Evolutionary conservation across 92 coral and sea anemone species (phyloP).

Genomic region (Porites cylindrica): DNA sequence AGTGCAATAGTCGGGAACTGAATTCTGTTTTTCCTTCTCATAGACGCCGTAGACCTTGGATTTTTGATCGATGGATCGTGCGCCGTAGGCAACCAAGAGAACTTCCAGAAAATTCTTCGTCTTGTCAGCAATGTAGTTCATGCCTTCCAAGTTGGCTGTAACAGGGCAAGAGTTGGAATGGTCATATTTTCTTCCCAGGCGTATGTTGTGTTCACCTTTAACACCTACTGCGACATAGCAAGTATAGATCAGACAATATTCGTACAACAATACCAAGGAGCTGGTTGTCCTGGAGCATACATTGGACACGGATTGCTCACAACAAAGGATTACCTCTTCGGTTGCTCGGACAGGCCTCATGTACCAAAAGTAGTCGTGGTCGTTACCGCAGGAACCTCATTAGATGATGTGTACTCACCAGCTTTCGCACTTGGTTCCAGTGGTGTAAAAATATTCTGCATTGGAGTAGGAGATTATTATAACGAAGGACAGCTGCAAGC

Average conservation of each 20-base stretch:
- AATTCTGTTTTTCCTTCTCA: neutral
- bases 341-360: neutral
- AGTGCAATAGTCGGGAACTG: too few species aligned
- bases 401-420: constrained; percentile 76
- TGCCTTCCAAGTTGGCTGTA: constrained; percentile 70
- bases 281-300: constrained; percentile 72
- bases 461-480: constrained; percentile 68
- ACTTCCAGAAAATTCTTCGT: constrained; percentile 83
- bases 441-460: constrained; percentile 73
- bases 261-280: constrained; percentile 68
- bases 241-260: constrained; percentile 72
- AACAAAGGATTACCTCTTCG: constrained; percentile 43
- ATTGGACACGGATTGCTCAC: constrained; percentile 78
- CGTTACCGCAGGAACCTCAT: constrained; percentile 74
- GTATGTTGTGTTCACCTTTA: constrained; percentile 77
- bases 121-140: constrained; percentile 82
- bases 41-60: constrained; percentile 80
- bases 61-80: constrained; percentile 89
- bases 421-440: constrained; percentile 52
- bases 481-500: constrained; percentile 77
- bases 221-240: constrained; percentile 72
- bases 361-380: constrained; percentile 69
- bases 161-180: constrained; percentile 71
- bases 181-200: constrained; percentile 75
- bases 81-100: constrained; percentile 71